Evolutionary conservation across 2,797 vertebrate species (phyloP).

Genomic region (Sebastes trivittatus): DNA sequence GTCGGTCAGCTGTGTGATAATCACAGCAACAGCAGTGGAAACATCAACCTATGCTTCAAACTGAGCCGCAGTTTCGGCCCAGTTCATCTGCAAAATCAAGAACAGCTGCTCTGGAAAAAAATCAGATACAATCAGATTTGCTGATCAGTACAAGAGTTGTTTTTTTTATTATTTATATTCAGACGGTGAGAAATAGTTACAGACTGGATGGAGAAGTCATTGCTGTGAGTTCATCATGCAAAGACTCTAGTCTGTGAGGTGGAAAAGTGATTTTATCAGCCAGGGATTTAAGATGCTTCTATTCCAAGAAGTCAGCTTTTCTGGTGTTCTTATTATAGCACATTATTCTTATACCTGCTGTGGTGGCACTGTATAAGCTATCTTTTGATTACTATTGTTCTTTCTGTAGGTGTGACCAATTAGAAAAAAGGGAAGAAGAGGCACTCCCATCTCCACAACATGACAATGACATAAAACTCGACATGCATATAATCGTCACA

Average conservation of each 20-base stretch:
- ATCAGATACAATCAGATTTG: not conserved
- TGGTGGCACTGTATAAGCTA: not conserved
- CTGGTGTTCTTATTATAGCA: not conserved
- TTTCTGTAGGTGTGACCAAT: not conserved
- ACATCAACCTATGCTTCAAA: slow-evolving; percentile 22
- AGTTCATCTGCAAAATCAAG: not conserved
- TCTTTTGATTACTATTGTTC: not conserved
- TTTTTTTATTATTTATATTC: not conserved
- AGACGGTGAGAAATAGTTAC: not conserved
- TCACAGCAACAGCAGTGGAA: slow-evolving; percentile 43
- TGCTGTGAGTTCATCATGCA: not conserved
- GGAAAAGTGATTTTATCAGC: not conserved
- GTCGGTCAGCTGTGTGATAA: slow-evolving; percentile 51
- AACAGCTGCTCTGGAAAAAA: not conserved
- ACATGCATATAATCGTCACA: slow-evolving; percentile 16
- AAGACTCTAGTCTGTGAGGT: not conserved
- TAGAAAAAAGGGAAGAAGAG: not conserved
- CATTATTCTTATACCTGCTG: not conserved
- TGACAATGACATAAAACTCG: slow-evolving; percentile 17
- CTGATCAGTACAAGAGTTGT: too few species aligned
- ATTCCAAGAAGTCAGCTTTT: not conserved
- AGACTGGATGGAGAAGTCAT: not conserved
- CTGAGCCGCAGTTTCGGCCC: not conserved
- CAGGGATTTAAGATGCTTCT: not conserved
- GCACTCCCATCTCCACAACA: not conserved